Evolutionary conservation across 2,113 vertebrate species (phyloP), one percentile per base, ranked within the genome.

Genomic region (Trochalopteron elliotii): DNA sequence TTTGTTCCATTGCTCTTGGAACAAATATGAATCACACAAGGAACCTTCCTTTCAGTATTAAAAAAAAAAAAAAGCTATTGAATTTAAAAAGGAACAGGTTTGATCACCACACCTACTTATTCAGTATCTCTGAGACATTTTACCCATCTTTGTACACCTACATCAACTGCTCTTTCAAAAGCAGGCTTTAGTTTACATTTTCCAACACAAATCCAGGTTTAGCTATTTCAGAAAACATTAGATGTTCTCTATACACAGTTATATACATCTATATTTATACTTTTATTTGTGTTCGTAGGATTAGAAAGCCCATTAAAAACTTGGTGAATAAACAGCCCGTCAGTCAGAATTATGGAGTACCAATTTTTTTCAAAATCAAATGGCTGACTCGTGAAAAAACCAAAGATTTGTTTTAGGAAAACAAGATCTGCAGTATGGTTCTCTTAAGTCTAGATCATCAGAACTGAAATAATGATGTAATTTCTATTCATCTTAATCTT

Each of bases 261-360:
- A 15, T 2, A 23, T 35, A 11, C 6, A 23, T 28, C 18, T 44
- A 28, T 33, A 44, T 37, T 75, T 42, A 14, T 3, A 31, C 3
- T 78, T 67, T 20, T 3, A 31, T 61, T 60, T 69, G 5, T 45
- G 12, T 69, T 56, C 0, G 0, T 28, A 11, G 10, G 9, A 83
- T 61, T 71, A 77, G 8, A 53, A 80, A 68, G 4, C 15, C 22
- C 3, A 17, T 52, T 55, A 28, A 76, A 67, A 47, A 35, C 8
- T 15, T 56, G 20, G 10, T 30, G 22, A 85, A 79, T 50, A 63
- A 82, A 68, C 1, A 64, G 30, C 28, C 6, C 35, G 6, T 30
- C 45, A 42, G 44, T 71, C 44, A 47, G 45, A 52, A 67, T 71
- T 65, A 67, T 10, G 12, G 15, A 23, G 23, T 50, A 47, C 7